phyloP scores from a whole-genome alignment of 1,140 invertebrate species.

The Uloborus diversus region DNA sequence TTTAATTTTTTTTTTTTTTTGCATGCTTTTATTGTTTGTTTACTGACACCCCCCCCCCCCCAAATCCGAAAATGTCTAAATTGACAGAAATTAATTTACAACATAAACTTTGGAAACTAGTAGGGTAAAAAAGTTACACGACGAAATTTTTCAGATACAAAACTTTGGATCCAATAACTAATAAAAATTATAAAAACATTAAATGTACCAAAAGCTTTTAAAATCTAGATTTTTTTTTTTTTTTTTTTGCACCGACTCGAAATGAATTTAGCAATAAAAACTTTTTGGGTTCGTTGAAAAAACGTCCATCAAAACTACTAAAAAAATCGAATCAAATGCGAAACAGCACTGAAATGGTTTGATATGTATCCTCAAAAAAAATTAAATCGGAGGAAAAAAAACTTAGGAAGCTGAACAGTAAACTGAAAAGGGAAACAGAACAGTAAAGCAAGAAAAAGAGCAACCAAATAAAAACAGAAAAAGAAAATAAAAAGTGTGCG shows the following conservation, averaged over 20 bases:
- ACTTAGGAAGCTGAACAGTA: neutral
- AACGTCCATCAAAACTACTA: too few species aligned
- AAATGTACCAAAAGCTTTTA: neutral
- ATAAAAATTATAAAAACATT: neutral
- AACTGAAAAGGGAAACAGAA: neutral
- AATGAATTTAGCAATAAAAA: too few species aligned
- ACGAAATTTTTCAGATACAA: neutral
- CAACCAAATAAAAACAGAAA: neutral
- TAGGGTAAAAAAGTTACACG: neutral
- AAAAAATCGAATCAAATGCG: too few species aligned
- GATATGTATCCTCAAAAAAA: neutral
- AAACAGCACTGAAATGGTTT: neutral
- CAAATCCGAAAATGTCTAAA: neutral
- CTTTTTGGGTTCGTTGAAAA: too few species aligned
- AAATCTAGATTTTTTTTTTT: too few species aligned
- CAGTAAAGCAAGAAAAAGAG: neutral
- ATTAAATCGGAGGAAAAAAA: neutral
- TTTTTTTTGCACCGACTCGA: too few species aligned
- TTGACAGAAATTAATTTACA: neutral
- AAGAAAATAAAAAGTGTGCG: neutral
- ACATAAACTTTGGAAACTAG: neutral
- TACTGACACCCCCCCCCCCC: neutral
- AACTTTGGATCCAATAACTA: neutral
- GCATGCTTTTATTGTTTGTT: neutral
- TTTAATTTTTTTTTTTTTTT: neutral